These are phyloP conservation scores for Samia ricini DNA, from an alignment of 1,140 invertebrate species.

Conservation along the genomic window DNA sequence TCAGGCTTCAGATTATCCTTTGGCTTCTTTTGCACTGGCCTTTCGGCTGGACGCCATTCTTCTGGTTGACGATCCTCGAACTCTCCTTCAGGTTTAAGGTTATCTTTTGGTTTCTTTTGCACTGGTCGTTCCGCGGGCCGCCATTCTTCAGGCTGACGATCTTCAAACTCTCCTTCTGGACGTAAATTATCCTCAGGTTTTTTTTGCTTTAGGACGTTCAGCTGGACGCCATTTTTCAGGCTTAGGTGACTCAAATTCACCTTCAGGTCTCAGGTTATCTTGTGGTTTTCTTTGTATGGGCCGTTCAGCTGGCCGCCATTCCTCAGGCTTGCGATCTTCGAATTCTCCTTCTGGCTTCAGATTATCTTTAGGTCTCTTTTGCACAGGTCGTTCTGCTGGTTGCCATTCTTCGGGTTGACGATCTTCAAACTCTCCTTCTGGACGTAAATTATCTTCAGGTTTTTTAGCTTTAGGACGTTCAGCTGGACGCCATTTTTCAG, in stretches of 20 bases:
- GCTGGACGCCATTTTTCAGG: slow-evolving; percentile 5
- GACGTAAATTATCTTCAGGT: slow-evolving; percentile 3
- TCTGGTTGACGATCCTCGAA: slow-evolving; percentile 48
- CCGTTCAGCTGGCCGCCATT: slow-evolving; percentile 6
- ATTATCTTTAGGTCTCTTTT: slow-evolving; percentile 7
- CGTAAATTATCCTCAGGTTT: slow-evolving; percentile 71
- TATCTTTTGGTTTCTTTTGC: slow-evolving; percentile 76
- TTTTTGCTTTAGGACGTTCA: slow-evolving; percentile 18
- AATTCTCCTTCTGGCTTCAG: slow-evolving; percentile 9
- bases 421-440: slow-evolving; percentile 7
- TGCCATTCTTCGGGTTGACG: slow-evolving; percentile 6
- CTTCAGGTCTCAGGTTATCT: slow-evolving; percentile 3
- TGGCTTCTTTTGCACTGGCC: slow-evolving; percentile 70
- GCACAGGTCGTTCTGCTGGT: neutral
- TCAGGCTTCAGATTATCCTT: slow-evolving; percentile 81
- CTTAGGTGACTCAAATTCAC: neutral
- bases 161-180: slow-evolving; percentile 73
- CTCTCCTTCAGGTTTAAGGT: slow-evolving; percentile 77
- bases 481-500: slow-evolving; percentile 23
- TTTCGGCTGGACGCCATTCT: slow-evolving; percentile 59
- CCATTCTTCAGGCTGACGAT: slow-evolving; percentile 26
- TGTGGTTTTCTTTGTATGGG: neutral
- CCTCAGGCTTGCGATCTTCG: slow-evolving; percentile 3
- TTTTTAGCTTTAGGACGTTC: slow-evolving; percentile 2
- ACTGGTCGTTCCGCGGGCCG: slow-evolving; percentile 46